Evolutionary conservation across 2,113 vertebrate species (phyloP).

Genomic region (Cyphomyrus plagiostoma): DNA sequence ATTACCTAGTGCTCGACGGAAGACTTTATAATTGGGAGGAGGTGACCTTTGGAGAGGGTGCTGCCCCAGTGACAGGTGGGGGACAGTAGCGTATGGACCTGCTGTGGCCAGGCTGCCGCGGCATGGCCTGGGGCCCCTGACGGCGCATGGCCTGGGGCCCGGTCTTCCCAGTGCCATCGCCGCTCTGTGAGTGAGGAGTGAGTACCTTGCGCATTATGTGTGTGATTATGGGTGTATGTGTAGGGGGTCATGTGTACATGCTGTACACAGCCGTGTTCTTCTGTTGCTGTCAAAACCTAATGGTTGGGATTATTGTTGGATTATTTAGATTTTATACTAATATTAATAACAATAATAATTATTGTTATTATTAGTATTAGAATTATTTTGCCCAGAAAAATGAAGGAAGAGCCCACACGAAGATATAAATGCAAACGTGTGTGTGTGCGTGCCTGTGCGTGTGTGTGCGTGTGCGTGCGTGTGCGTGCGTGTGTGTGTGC

Average conservation of each 20-base stretch:
- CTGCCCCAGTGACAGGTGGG: constrained; percentile 46
- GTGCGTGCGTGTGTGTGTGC: no score
- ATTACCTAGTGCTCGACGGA: constrained; percentile 69
- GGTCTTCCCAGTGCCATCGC: constrained; percentile 52
- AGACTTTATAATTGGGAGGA: constrained; percentile 78
- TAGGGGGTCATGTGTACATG: background rate
- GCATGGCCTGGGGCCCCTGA: background rate
- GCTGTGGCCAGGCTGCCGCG: constrained; percentile 59
- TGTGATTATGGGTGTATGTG: background rate
- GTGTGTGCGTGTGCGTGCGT: background rate
- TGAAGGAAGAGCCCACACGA: background rate
- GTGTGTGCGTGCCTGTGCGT: background rate
- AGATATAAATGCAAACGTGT: background rate
- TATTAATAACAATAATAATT: no score
- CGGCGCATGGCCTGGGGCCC: constrained; percentile 50
- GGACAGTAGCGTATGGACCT: constrained; percentile 71
- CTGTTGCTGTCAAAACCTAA: background rate
- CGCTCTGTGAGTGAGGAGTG: background rate
- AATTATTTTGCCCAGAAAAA: background rate
- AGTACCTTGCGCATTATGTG: background rate
- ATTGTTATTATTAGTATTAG: no score
- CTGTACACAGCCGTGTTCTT: background rate
- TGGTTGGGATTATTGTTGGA: background rate
- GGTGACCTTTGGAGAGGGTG: constrained; percentile 61
- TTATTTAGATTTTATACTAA: no score